Conservation (phyloP, 2,797 vertebrate genomes). For the Garrulus glandarius region DNA sequence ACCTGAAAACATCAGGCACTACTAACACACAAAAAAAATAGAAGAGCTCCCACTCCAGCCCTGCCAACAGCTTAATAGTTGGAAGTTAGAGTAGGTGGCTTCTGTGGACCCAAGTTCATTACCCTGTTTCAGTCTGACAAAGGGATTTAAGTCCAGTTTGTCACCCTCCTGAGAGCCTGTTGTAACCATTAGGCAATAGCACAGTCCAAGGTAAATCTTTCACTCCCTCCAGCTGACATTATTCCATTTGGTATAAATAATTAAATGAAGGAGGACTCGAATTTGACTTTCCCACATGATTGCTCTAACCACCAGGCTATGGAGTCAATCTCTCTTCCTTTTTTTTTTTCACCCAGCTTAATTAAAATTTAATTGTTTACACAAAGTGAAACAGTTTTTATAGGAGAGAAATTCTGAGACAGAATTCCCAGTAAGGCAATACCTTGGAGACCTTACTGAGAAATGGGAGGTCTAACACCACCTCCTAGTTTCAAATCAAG, state of each 20-base stretch:
- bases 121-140: background rate
- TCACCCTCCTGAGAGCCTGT: background rate
- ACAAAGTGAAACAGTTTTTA: constrained; percentile 34
- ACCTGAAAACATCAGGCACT: background rate
- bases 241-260: constrained; percentile 63
- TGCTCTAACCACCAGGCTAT: constrained; percentile 41
- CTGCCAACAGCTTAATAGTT: background rate
- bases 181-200: constrained; percentile 7
- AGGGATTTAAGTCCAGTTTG: constrained; percentile 2
- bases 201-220: constrained; percentile 1
- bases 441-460: background rate
- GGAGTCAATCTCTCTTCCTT: constrained; percentile 25
- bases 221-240: constrained; percentile 29
- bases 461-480: background rate
- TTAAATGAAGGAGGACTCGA: constrained; percentile 30
- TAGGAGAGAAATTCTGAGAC: constrained; percentile 18
- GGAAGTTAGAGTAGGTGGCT: background rate
- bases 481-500: background rate
- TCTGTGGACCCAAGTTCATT: background rate
- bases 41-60: background rate
- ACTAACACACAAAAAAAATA: background rate
- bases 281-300: constrained; percentile 42
- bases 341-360: background rate
- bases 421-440: background rate
- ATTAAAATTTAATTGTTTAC: constrained; percentile 68